A percentile compares a stretch with the other conserved stretches of the same genome.
Evolutionary conservation across 1,140 invertebrate genomes (phyloP).

Genomic region (Venustaconcha ellipsiformis): DNA sequence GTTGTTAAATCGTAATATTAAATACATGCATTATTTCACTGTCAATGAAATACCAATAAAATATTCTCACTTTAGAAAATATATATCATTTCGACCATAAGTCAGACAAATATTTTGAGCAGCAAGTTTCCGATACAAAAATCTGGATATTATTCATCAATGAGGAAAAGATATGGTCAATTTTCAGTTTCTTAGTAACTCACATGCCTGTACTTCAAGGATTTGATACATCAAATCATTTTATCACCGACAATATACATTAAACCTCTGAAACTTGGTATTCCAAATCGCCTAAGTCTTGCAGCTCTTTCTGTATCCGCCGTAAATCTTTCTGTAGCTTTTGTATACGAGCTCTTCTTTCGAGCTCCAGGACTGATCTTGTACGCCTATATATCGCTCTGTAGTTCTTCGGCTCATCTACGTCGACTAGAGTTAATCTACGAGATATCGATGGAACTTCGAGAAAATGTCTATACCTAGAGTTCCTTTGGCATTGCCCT

Average conservation of each 20-base stretch:
- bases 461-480: slow-evolving; percentile 4
- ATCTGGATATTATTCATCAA: background rate
- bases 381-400: slow-evolving; percentile 2
- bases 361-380: slow-evolving; percentile 23
- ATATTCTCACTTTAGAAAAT: no score
- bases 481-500: background rate
- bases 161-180: background rate
- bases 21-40: no score
- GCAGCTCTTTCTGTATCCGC: slow-evolving; percentile 25
- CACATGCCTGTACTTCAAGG: background rate
- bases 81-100: no score
- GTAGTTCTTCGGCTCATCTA: no score
- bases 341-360: slow-evolving; percentile 20
- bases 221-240: background rate
- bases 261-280: slow-evolving; percentile 26
- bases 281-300: slow-evolving; percentile 28
- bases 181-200: background rate
- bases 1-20: no score
- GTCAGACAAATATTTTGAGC: slow-evolving; percentile 3
- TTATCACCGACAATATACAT: background rate
- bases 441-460: slow-evolving; percentile 6
- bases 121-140: slow-evolving; percentile 16
- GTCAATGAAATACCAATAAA: no score
- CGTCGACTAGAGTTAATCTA: slow-evolving; percentile 14
- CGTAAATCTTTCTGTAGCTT: slow-evolving; percentile 24